phyloP scores from a whole-genome alignment of 2,113 vertebrate genomes.

The Xiphorhynchus elegans region DNA sequence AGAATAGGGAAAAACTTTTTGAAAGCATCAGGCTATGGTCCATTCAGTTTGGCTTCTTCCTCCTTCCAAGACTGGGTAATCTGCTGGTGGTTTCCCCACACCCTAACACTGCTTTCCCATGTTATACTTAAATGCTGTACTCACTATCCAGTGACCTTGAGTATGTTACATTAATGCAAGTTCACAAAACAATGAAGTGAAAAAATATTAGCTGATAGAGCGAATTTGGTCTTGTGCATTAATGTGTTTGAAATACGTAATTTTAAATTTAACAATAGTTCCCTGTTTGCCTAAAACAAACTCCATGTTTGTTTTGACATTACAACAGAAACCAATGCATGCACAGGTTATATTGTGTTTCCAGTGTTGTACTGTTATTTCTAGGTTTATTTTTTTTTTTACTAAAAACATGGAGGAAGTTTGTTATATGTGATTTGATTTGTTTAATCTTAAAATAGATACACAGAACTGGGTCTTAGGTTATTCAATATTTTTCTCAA shows the following conservation, averaged over 20 bases:
- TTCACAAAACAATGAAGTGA: not conserved
- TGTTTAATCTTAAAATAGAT: conserved; percentile 2
- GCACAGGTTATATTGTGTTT: not conserved
- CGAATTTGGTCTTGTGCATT: not conserved
- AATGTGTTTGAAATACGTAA: not conserved
- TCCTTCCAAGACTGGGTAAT: too few species aligned
- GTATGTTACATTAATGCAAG: not conserved
- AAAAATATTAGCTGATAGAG: not conserved
- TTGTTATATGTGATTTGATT: not conserved
- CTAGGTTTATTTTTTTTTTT: not conserved
- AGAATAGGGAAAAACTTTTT: too few species aligned
- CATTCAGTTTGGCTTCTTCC: too few species aligned
- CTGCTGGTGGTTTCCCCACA: too few species aligned
- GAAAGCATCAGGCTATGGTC: too few species aligned
- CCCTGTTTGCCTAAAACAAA: not conserved
- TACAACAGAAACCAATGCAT: not conserved
- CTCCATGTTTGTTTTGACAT: not conserved
- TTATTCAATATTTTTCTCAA: not conserved
- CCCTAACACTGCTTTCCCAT: not conserved
- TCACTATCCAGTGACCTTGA: not conserved
- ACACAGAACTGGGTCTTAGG: not conserved
- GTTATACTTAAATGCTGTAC: not conserved
- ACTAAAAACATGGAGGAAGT: not conserved
- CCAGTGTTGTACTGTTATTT: not conserved
- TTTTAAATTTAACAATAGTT: not conserved